Evolutionary conservation across 2,797 vertebrate species (phyloP).

Genomic region (Sebastes steindachneri): DNA sequence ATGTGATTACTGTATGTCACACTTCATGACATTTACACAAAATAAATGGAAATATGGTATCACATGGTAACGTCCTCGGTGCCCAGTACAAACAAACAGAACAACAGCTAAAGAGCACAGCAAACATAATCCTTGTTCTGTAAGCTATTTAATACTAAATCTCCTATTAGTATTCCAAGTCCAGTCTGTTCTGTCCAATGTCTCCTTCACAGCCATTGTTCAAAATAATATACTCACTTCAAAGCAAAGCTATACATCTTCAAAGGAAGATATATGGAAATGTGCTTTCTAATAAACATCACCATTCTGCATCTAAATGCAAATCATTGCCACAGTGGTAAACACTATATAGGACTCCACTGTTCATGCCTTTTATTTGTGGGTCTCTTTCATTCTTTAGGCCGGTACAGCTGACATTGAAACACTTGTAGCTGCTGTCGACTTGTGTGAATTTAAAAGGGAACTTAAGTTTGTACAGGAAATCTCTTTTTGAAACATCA

Average conservation of each 20-base stretch:
- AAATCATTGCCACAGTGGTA: conserved; percentile 30
- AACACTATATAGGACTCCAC: conserved; percentile 9
- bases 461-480: conserved; percentile 8
- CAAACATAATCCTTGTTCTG: conserved; percentile 41
- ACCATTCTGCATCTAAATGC: conserved; percentile 49
- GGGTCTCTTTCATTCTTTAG: not conserved
- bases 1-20: not conserved
- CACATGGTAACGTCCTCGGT: not conserved
- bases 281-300: conserved; percentile 37
- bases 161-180: conserved; percentile 60
- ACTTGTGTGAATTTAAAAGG: conserved; percentile 10
- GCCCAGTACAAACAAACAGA: conserved; percentile 31
- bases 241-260: conserved; percentile 56
- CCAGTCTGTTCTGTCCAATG: conserved; percentile 23
- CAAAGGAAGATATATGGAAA: conserved; percentile 56
- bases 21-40: not conserved
- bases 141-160: conserved; percentile 55
- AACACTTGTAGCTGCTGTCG: conserved; percentile 29
- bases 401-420: not conserved
- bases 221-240: conserved; percentile 42
- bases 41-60: not conserved
- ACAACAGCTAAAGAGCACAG: conserved; percentile 8
- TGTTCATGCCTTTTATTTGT: conserved; percentile 16
- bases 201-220: conserved; percentile 43
- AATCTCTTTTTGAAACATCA: conserved; percentile 46